Conservation (phyloP, 2,797 vertebrate genomes). For the Chelidonichthys spinosus region DNA sequence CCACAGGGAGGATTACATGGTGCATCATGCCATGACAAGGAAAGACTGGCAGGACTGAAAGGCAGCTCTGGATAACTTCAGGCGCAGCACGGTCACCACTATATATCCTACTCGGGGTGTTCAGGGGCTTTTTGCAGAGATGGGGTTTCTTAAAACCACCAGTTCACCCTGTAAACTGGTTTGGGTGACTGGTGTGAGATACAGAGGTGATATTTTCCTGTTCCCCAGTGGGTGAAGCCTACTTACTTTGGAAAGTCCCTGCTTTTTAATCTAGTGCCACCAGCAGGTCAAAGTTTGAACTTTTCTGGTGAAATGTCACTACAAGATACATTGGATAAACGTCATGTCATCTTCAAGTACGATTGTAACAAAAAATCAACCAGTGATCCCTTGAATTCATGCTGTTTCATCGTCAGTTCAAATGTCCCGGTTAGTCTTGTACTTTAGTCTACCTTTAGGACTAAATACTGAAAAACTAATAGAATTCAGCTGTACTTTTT, state of each 20-base stretch:
- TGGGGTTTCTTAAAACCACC: background rate
- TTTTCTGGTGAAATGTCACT: background rate
- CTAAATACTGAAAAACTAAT: background rate
- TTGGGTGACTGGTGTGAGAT: background rate
- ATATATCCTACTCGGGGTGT: constrained; percentile 13
- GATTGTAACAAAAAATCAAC: too few species aligned
- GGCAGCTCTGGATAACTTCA: constrained; percentile 48
- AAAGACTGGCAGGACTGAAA: constrained; percentile 35
- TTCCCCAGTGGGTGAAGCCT: background rate
- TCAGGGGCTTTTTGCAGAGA: constrained; percentile 1
- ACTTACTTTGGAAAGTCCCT: background rate
- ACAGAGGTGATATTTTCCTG: background rate
- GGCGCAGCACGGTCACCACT: constrained; percentile 26
- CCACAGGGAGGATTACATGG: constrained; percentile 64
- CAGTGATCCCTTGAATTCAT: too few species aligned
- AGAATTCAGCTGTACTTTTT: too few species aligned
- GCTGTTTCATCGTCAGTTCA: background rate
- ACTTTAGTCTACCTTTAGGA: background rate
- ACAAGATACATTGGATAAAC: background rate
- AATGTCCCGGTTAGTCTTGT: background rate
- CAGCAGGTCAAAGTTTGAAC: background rate
- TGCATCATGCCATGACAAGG: constrained; percentile 60
- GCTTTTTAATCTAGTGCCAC: background rate
- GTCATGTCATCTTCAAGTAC: too few species aligned
- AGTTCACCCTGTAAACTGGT: background rate